Evolutionary conservation across 2,797 vertebrate species (phyloP), one percentile per base, ranked within the genome.

Genomic region (Eurystomus glaucurus): DNA sequence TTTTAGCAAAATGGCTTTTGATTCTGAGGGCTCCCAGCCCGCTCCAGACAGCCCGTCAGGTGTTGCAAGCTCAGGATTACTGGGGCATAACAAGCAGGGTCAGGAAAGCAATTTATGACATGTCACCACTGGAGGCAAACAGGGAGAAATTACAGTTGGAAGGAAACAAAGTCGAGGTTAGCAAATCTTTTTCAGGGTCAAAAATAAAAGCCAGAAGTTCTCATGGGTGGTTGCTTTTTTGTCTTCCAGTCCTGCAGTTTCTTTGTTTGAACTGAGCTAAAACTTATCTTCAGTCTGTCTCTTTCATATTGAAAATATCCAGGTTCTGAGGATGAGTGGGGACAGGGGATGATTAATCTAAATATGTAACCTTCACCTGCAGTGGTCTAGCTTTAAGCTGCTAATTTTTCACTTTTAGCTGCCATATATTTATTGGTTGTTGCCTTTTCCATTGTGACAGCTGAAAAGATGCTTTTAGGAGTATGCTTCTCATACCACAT

Each of bases 11-110:
- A 76, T 58, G 10, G 4, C 14, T 85, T 69, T 26, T 71, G 48
- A 17, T 75, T 75, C 5, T 8, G 37, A 69, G 45, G 66, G 41
- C 33, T 88, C 60, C 74, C 46, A 41, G 52, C 35, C 55, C 1
- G 4, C 31, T 78, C 21, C 61, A 18, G n/a, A 14, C 0, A 4
- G 46, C 39, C 1, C 1, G 64, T 75, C 86, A 85, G 66, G 77
- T 62, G 72, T 33, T 92, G 68, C 75, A 77, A 58, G 52, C 64
- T 75, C 50, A 6, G 66, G 60, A 0, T 84, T 90, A 71, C 48
- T 95, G 85, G 91, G 91, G 91, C 90, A 17, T 80, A 88, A 83
- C 91, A 41, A n/a, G 50, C 81, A 89, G 50, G 86, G 93, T 89
- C 93, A 96, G 61, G 60, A 83, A 85, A 85, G 68, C 66, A 41